phyloP scores from a whole-genome alignment of 2,797 vertebrate species.

The Oreortyx pictus region DNA sequence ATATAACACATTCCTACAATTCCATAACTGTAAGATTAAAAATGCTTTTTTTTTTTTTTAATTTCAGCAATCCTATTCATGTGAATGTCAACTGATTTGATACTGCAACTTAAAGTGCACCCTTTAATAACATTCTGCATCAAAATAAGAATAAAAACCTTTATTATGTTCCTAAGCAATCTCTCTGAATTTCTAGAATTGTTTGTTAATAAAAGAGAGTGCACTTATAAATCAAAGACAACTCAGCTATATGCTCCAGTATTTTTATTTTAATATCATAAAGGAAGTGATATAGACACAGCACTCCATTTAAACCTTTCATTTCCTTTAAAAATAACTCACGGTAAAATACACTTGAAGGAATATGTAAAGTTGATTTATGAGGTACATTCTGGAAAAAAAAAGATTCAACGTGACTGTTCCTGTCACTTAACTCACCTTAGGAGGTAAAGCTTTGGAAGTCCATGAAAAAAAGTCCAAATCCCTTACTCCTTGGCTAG shows the following conservation, averaged over 20 bases:
- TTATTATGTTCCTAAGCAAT: background rate
- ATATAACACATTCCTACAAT: background rate
- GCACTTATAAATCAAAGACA: background rate
- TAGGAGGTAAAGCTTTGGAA: conserved; percentile 91
- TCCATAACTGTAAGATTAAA: background rate
- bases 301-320: background rate
- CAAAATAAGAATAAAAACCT: background rate
- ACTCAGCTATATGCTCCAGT: background rate
- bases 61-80: background rate
- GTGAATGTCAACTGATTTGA: background rate
- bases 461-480: conserved; percentile 97
- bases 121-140: background rate
- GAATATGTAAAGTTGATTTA: conserved; percentile 35
- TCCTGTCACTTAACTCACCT: conserved; percentile 92
- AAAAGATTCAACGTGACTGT: conserved; percentile 79
- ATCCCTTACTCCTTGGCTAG: conserved; percentile 98
- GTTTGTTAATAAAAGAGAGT: background rate
- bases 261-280: background rate
- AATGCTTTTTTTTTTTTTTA: background rate
- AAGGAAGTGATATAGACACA: conserved; percentile 1
- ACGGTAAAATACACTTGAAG: conserved; percentile 48
- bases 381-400: conserved; percentile 68
- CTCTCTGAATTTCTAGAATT: background rate
- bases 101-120: background rate
- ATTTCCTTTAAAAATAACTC: conserved; percentile 10